Conservation (phyloP, 2,888 invertebrate genomes). For the Subacronicta megacephala region DNA sequence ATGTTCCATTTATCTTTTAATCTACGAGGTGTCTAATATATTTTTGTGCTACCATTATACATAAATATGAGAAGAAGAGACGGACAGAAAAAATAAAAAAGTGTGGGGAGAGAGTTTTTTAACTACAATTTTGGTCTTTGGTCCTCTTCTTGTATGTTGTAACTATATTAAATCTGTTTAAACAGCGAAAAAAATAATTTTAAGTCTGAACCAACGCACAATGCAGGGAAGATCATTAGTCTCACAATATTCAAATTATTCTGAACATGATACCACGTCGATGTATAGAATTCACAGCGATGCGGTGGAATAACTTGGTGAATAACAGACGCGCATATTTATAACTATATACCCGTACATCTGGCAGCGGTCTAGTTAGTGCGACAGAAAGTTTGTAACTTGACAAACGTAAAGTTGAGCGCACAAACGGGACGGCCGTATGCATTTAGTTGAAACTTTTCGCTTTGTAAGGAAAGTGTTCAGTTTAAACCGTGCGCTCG, state of each 20-base stretch:
- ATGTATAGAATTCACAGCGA: conserved; percentile 36
- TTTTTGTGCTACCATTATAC: neutral
- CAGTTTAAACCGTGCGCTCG: conserved; percentile 76
- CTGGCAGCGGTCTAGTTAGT: conserved; percentile 62
- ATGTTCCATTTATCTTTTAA: conserved; percentile 25
- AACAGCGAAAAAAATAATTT: too few species aligned
- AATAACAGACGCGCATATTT: conserved; percentile 34
- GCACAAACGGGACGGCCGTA: conserved; percentile 74
- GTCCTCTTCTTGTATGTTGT: too few species aligned
- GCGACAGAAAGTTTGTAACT: conserved; percentile 70
- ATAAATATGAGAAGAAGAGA: too few species aligned
- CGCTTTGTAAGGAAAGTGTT: conserved; percentile 82
- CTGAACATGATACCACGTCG: conserved; percentile 20
- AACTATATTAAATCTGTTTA: too few species aligned
- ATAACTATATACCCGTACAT: conserved; percentile 34
- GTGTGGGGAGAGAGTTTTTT: too few species aligned
- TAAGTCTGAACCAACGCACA: neutral
- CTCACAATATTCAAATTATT: conserved; percentile 44
- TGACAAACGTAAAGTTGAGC: conserved; percentile 78
- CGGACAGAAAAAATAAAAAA: too few species aligned
- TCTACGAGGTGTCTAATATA: conserved; percentile 1
- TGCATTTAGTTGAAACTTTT: conserved; percentile 86
- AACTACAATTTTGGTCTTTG: too few species aligned
- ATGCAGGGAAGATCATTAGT: conserved; percentile 19
- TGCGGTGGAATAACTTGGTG: conserved; percentile 16